These are phyloP conservation scores for Pseudopodoces humilis DNA, from an alignment of 2,113 vertebrate species.

Conservation along the genomic window DNA sequence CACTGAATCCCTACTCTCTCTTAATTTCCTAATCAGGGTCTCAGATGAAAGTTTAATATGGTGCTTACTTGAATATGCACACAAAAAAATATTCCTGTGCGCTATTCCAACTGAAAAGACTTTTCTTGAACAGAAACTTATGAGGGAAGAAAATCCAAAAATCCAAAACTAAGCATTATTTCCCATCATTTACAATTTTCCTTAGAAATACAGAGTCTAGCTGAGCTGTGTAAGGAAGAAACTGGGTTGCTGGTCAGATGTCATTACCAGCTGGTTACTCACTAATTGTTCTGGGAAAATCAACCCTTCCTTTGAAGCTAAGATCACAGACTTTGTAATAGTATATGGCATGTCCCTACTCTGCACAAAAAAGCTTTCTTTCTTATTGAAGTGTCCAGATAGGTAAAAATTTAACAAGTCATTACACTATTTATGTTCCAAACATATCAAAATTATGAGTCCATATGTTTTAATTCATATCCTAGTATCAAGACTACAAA, in stretches of 20 bases:
- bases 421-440: not conserved
- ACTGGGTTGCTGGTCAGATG: not conserved
- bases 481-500: not conserved
- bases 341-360: not conserved
- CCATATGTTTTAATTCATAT: not conserved
- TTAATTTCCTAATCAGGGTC: not conserved
- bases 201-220: not conserved
- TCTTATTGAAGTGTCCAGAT: not conserved
- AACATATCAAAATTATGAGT: not conserved
- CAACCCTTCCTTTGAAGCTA: not conserved
- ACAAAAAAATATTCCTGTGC: not conserved
- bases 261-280: not conserved
- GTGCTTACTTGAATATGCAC: not conserved
- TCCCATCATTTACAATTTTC: not conserved
- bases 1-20: not conserved
- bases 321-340: not conserved
- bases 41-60: not conserved
- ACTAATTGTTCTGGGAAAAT: not conserved
- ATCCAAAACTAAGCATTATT: not conserved
- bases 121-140: not conserved
- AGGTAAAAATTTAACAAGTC: not conserved
- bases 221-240: not conserved
- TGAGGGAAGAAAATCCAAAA: not conserved
- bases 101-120: not conserved
- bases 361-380: not conserved